Evolutionary conservation across 1,140 invertebrate genomes (phyloP).

Genomic region (Lucilia sericata): DNA sequence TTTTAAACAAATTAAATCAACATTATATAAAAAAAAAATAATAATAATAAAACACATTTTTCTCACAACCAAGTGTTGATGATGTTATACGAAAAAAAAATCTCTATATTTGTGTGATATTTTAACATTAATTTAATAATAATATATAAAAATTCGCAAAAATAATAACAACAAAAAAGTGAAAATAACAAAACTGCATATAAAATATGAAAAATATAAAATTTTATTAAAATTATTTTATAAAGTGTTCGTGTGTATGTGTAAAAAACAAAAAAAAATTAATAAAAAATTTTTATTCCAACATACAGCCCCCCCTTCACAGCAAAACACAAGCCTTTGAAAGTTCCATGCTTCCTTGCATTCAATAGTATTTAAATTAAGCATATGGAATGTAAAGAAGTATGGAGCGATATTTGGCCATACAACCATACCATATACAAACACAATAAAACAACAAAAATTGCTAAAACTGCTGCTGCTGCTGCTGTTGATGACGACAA

Average conservation of each 20-base stretch:
- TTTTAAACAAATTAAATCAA: background rate
- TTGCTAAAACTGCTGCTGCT: no score
- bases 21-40: background rate
- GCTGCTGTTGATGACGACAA: no score
- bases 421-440: conserved; percentile 48
- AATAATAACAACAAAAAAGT: background rate
- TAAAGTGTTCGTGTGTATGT: background rate
- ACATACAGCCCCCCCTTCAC: background rate
- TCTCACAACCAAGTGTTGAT: background rate
- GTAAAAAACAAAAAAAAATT: conserved; percentile 21
- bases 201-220: background rate
- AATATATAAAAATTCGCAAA: background rate
- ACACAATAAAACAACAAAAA: background rate
- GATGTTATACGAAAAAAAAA: background rate
- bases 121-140: background rate
- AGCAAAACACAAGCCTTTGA: conserved; percentile 56
- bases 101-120: background rate
- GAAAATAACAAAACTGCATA: background rate
- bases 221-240: background rate
- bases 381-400: conserved; percentile 69
- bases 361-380: conserved; percentile 66
- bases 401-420: conserved; percentile 66
- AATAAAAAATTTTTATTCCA: conserved; percentile 2
- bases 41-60: background rate
- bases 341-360: conserved; percentile 69